Evolutionary conservation across 2,113 vertebrate species (phyloP).

Genomic region (Silurus meridionalis): DNA sequence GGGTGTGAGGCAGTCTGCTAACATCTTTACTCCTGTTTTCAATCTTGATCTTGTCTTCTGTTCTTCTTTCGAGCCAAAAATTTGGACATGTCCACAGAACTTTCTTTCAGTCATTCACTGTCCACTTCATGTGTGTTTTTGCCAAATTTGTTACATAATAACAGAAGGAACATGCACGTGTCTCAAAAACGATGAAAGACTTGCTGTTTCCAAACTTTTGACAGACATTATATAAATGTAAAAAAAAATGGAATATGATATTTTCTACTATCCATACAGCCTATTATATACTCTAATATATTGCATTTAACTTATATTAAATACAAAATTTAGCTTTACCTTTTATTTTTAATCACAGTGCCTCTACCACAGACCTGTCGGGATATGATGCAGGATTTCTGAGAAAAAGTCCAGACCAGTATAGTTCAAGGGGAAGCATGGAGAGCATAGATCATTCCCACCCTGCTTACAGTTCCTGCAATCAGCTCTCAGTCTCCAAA

Average conservation of each 20-base stretch:
- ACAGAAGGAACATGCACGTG: too few relatives aligned
- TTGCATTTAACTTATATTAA: not conserved
- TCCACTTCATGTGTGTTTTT: too few relatives aligned
- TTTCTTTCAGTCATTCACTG: too few relatives aligned
- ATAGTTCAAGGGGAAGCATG: conserved; percentile 95
- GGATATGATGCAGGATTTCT: conserved; percentile 81
- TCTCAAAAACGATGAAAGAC: too few relatives aligned
- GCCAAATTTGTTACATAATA: too few relatives aligned
- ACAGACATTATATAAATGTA: too few relatives aligned
- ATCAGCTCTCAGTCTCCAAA: conserved; percentile 85
- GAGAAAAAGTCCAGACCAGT: conserved; percentile 90
- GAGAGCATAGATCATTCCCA: conserved; percentile 87
- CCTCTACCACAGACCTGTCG: conserved; percentile 87
- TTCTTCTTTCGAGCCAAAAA: too few relatives aligned
- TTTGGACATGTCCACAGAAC: too few relatives aligned
- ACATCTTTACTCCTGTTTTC: too few relatives aligned
- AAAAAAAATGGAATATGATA: not conserved
- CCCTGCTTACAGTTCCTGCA: conserved; percentile 82
- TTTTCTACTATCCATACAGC: not conserved
- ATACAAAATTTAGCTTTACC: conserved; percentile 3
- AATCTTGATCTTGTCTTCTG: too few relatives aligned
- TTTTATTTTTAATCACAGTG: conserved; percentile 68
- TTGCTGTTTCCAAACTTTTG: too few relatives aligned
- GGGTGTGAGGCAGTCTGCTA: too few relatives aligned
- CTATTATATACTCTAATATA: not conserved